Evolutionary conservation across 2,888 invertebrate species (phyloP).

Genomic region (Agonopterix subpropinquella): DNA sequence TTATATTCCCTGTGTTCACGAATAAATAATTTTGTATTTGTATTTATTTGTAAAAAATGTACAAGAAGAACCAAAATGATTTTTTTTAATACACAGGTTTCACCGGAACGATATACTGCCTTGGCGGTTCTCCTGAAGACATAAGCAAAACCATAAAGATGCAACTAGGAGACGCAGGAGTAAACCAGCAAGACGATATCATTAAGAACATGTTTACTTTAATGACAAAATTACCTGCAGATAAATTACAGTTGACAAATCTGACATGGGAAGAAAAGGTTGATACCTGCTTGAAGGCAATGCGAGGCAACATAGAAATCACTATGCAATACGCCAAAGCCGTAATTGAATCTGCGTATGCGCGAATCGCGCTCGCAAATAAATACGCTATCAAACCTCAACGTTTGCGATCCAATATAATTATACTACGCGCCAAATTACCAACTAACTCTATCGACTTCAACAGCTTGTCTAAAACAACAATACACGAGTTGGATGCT

Average conservation of each 20-base stretch:
- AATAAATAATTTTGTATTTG: too few species aligned
- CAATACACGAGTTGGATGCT: conserved; percentile 6
- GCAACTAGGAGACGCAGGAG: conserved; percentile 13
- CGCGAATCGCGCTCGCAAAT: not conserved
- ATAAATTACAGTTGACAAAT: not conserved
- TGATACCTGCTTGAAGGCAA: not conserved
- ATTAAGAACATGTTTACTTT: not conserved
- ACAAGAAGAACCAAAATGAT: too few species aligned
- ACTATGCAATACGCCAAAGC: not conserved
- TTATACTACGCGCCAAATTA: not conserved
- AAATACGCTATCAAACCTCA: not conserved
- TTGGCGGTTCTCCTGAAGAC: conserved; percentile 39
- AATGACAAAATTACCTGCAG: not conserved
- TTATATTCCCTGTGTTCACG: too few species aligned
- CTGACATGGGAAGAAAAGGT: not conserved
- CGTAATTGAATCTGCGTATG: not conserved
- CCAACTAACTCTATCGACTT: not conserved
- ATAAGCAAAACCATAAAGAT: conserved; percentile 20
- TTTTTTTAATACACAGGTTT: conserved; percentile 8
- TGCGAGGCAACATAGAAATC: not conserved
- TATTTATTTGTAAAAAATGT: too few species aligned
- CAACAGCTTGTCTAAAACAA: not conserved
- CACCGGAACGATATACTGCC: conserved; percentile 37
- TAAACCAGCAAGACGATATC: not conserved
- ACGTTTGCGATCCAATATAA: not conserved